Percentiles rank a stretch among this genome's conserved stretches.
phyloP scores from a whole-genome alignment of 2,888 invertebrate genomes.

The Carterocephalus palaemon region DNA sequence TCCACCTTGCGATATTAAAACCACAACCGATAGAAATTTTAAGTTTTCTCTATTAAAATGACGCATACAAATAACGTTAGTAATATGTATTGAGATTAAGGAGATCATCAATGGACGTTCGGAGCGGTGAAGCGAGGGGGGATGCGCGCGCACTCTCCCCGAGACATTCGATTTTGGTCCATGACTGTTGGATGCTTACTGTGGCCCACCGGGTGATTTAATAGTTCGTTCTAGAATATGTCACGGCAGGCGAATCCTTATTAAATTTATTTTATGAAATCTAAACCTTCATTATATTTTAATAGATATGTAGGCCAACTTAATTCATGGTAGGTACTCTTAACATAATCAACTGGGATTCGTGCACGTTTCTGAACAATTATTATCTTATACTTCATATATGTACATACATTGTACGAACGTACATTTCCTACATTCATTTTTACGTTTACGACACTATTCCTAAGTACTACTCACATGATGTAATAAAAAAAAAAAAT shows the following conservation, averaged over 20 bases:
- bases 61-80: constrained; percentile 50
- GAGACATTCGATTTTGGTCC: constrained; percentile 80
- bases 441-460: no score
- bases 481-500: no score
- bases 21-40: constrained; percentile 2
- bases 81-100: constrained; percentile 66
- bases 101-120: constrained; percentile 75
- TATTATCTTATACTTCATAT: not conserved
- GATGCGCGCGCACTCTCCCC: constrained; percentile 71
- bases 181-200: constrained; percentile 76
- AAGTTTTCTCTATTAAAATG: constrained; percentile 27
- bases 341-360: constrained; percentile 2
- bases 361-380: not conserved
- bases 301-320: constrained; percentile 7
- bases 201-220: constrained; percentile 71
- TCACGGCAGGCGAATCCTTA: constrained; percentile 49
- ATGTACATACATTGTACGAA: not conserved
- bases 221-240: constrained; percentile 72
- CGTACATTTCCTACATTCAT: not conserved
- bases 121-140: constrained; percentile 58
- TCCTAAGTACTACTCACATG: no score
- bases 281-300: not conserved
- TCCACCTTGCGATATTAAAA: not conserved
- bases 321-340: not conserved
- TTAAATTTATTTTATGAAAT: constrained; percentile 38